Evolutionary conservation across 2,888 invertebrate genomes (phyloP).

Genomic region (Cephus nigrinus): DNA sequence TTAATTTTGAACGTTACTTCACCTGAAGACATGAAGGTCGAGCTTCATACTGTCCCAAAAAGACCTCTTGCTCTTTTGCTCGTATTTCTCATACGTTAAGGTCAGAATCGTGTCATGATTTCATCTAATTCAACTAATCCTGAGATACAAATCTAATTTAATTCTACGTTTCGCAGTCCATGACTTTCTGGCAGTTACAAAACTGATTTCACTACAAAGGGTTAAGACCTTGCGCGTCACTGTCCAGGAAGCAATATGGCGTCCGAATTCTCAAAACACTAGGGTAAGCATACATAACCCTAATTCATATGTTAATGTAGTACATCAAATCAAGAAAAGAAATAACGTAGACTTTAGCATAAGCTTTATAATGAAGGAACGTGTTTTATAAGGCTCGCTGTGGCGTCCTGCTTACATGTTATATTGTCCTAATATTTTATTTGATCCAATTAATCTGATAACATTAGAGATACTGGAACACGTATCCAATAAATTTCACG

Average conservation of each 20-base stretch:
- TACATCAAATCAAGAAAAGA: neutral
- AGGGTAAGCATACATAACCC: neutral
- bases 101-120: neutral
- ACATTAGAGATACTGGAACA: neutral
- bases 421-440: neutral
- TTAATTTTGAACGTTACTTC: neutral
- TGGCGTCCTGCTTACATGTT: neutral
- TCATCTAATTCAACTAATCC: neutral
- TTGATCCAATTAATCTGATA: neutral
- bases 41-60: neutral
- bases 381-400: neutral
- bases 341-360: neutral
- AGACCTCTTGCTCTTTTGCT: neutral
- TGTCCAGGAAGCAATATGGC: neutral
- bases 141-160: neutral
- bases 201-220: neutral
- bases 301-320: neutral
- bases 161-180: neutral
- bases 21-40: neutral
- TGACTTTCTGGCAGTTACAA: neutral
- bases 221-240: neutral
- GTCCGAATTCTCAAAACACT: neutral
- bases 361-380: neutral
- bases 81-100: neutral
- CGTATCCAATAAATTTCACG: neutral